A percentile compares a stretch with the other conserved stretches of the same genome.
Evolutionary conservation across 2,888 invertebrate genomes (phyloP).

Genomic region (Tanypteryx hageni): DNA sequence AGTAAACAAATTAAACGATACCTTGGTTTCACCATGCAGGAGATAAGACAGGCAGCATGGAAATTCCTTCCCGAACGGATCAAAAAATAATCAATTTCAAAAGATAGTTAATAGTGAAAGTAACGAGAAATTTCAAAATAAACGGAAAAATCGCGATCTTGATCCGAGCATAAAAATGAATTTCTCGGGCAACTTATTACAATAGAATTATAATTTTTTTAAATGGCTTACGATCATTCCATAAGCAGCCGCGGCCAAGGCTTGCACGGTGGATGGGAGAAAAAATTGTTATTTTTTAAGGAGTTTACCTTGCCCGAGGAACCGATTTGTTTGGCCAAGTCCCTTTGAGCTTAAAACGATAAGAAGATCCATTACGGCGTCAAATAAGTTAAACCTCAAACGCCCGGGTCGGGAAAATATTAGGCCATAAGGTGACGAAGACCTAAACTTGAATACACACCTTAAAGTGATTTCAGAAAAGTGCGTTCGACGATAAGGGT

Average conservation of each 20-base stretch:
- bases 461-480: slow-evolving; percentile 11
- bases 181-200: too few relatives aligned
- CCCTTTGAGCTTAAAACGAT: background rate
- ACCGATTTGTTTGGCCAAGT: background rate
- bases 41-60: too few relatives aligned
- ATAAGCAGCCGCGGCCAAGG: background rate
- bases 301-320: background rate
- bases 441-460: slow-evolving; percentile 16
- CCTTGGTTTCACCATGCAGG: too few relatives aligned
- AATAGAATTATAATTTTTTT: too few relatives aligned
- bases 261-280: background rate
- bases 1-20: too few relatives aligned
- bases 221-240: background rate
- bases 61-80: too few relatives aligned
- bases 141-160: too few relatives aligned
- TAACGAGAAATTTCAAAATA: too few relatives aligned
- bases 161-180: too few relatives aligned
- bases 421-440: slow-evolving; percentile 22
- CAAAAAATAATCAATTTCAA: too few relatives aligned
- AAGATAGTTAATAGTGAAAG: too few relatives aligned
- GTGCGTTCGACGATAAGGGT: background rate
- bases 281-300: background rate
- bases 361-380: slow-evolving; percentile 8
- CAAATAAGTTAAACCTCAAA: slow-evolving; percentile 29
- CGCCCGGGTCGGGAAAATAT: slow-evolving; percentile 14